phyloP scores from a whole-genome alignment of 2,113 vertebrate species.

The Varanus salvator region DNA sequence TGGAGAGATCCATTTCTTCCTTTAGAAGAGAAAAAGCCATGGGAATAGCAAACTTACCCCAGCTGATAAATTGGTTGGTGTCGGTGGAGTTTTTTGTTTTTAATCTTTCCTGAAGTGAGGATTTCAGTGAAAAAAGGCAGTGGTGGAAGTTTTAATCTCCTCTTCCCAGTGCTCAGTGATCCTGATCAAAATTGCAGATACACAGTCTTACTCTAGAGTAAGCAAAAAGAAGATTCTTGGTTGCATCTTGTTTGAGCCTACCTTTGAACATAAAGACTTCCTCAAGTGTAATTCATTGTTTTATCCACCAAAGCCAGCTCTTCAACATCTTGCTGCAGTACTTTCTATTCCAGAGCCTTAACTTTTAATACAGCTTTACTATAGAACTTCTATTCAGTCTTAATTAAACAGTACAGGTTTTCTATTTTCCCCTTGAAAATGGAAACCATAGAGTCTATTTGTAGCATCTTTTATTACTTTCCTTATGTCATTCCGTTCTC shows the following conservation, averaged over 20 bases:
- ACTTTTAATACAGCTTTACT: constrained; percentile 4
- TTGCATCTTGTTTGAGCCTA: neutral
- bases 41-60: neutral
- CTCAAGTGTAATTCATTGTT: neutral
- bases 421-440: constrained; percentile 30
- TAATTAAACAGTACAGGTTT: constrained; percentile 16
- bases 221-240: too few species aligned
- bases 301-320: neutral
- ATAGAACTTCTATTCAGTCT: constrained; percentile 16
- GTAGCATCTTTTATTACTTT: constrained; percentile 27
- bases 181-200: too few species aligned
- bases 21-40: neutral
- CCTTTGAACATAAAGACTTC: neutral
- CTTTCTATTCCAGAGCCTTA: neutral
- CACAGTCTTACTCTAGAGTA: too few species aligned
- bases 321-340: neutral
- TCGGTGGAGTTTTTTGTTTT: too few species aligned
- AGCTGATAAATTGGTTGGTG: neutral
- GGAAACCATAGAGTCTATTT: constrained; percentile 9
- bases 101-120: too few species aligned
- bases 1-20: neutral
- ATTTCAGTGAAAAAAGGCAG: too few species aligned
- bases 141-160: too few species aligned
- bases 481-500: constrained; percentile 5
- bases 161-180: too few species aligned